Conservation (phyloP, 2,888 invertebrate species). For the Linyphia triangularis region DNA sequence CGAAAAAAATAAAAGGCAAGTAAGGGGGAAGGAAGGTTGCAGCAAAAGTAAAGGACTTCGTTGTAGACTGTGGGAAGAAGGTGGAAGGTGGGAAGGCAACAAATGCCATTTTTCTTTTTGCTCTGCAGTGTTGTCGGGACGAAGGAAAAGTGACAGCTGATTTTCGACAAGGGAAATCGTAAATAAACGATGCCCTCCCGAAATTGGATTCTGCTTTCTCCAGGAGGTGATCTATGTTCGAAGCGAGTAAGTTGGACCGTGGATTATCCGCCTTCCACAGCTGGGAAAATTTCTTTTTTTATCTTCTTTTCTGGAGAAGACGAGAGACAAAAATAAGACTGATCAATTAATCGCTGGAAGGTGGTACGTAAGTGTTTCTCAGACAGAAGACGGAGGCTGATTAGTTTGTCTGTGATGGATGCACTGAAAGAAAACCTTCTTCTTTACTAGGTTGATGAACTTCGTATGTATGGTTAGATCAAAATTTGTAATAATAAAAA, state of each 20-base stretch:
- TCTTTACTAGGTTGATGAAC: background rate
- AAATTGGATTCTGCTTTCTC: constrained; percentile 62
- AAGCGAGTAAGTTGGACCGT: background rate
- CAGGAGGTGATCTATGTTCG: constrained; percentile 52
- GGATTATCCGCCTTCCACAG: constrained; percentile 43
- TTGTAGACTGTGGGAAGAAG: background rate
- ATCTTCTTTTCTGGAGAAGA: background rate
- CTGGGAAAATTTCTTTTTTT: background rate
- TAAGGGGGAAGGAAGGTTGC: background rate
- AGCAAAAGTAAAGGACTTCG: constrained; percentile 18
- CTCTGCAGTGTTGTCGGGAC: constrained; percentile 33
- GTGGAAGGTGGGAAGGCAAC: constrained; percentile 47
- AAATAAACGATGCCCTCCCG: constrained; percentile 66
- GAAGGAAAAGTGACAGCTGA: constrained; percentile 72
- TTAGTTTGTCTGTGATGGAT: background rate
- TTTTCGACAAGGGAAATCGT: constrained; percentile 71
- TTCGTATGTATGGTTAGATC: too few species aligned
- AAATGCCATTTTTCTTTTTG: constrained; percentile 49
- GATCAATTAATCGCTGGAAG: constrained; percentile 13
- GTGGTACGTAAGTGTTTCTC: background rate
- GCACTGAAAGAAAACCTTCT: background rate
- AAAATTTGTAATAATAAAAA: too few species aligned
- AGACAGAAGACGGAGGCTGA: background rate
- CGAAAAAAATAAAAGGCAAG: background rate
- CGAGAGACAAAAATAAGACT: background rate